Percentiles rank a stretch among this genome's conserved stretches.
Conservation (phyloP, 2,797 vertebrate species). For the Calcarius lapponicus region DNA sequence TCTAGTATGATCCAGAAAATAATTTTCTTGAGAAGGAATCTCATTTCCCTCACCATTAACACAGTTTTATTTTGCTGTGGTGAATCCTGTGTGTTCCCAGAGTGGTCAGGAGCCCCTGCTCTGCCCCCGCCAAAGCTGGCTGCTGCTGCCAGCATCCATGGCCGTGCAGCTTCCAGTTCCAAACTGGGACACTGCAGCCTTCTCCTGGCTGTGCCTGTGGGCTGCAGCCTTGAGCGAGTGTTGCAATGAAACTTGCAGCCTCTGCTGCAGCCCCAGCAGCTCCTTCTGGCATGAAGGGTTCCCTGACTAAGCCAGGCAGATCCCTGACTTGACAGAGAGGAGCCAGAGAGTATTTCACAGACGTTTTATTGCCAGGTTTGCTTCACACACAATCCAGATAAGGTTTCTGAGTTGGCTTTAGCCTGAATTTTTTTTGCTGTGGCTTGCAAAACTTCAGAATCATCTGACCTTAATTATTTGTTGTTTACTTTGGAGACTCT, state of each 20-base stretch:
- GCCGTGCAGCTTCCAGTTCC: not conserved
- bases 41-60: accelerated
- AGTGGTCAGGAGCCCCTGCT: too few relatives aligned
- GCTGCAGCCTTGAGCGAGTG: not conserved
- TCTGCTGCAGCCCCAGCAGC: not conserved
- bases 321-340: not conserved
- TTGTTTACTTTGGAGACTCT: not conserved
- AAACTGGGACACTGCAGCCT: not conserved
- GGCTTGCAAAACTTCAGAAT: constrained; percentile 21
- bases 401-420: constrained; percentile 11
- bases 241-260: not conserved
- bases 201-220: not conserved
- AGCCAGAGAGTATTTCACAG: constrained; percentile 1
- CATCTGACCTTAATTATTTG: constrained; percentile 4
- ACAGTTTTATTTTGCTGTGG: not conserved
- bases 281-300: not conserved
- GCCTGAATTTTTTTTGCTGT: not conserved
- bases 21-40: not conserved
- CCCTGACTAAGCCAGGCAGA: not conserved
- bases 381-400: not conserved
- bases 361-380: constrained; percentile 8
- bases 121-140: not conserved
- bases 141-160: accelerated
- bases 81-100: not conserved
- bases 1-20: not conserved